Conservation (phyloP, 2,888 invertebrate genomes). For the Lepidocyrtinus sp. region DNA sequence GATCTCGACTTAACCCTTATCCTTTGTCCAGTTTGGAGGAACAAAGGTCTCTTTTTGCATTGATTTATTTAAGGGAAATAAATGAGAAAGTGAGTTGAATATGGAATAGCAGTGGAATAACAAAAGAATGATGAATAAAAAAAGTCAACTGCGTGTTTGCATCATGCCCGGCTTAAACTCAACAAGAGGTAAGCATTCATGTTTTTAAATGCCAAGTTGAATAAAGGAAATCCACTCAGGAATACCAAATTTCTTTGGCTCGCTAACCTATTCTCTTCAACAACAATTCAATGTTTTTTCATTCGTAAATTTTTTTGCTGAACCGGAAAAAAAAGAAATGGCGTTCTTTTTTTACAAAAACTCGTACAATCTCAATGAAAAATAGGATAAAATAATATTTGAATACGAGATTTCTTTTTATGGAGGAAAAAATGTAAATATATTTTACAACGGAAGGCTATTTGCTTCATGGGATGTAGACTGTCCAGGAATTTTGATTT, state of each 20-base stretch:
- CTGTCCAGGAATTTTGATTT: slow-evolving; percentile 33
- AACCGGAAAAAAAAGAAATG: slow-evolving; percentile 27
- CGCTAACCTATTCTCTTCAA: slow-evolving; percentile 7
- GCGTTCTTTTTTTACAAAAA: background rate
- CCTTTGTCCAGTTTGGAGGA: background rate
- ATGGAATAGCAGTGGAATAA: background rate
- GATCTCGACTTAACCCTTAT: background rate
- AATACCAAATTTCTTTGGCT: background rate
- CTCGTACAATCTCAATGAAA: background rate
- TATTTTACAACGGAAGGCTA: slow-evolving; percentile 9
- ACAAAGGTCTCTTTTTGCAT: slow-evolving; percentile 24
- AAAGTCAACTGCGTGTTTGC: background rate
- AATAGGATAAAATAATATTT: background rate
- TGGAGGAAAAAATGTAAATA: slow-evolving; percentile 26
- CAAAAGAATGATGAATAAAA: background rate
- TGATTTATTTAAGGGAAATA: slow-evolving; percentile 52
- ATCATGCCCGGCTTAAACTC: background rate
- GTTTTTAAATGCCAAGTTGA: background rate
- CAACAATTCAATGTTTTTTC: slow-evolving; percentile 32
- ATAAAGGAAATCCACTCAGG: background rate
- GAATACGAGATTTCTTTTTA: background rate
- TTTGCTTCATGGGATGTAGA: background rate
- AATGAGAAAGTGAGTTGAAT: slow-evolving; percentile 45
- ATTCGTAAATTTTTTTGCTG: slow-evolving; percentile 16
- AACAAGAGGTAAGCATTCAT: slow-evolving; percentile 7